Evolutionary conservation across 2,797 vertebrate species (phyloP), one percentile per base, ranked within the genome.

Genomic region (Sebastes kiyomatsui): DNA sequence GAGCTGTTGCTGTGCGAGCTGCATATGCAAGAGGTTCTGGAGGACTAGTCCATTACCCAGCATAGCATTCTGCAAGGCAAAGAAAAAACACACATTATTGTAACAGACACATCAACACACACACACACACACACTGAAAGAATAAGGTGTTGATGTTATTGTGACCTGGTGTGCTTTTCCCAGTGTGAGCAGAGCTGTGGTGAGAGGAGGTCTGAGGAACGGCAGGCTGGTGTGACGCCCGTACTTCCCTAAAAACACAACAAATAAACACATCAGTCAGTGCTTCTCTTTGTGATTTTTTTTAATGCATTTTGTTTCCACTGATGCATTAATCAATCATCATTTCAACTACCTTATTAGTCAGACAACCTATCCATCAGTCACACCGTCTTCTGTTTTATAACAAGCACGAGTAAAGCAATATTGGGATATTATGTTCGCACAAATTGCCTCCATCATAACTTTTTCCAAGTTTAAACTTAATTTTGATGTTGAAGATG

Each of bases 151-250:
- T 20, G 46, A 23, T 52, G 32, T 23, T 23, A 3, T 52, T 30
- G n/a, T 77, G 79, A 99, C 98, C 98, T 98, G 98, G 88, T 98
- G 97, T 49, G 96, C 95, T 95, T 98, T 98, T 90, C 97, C 98
- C 90, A 99, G 69, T 67, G 97, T 98, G 79, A 99, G 89, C 90
- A 99, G 95, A 2, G 97, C 97, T 12, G 98, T 87, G 72, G 96
- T 96, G 82, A 98, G 93, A 22, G 97, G 96, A 28, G 97, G 96
- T 65, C 96, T 92, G 81, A 96, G 93, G 89, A 96, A 96, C 1
- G 96, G 95, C 77, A 96, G 84, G 90, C 87, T 89, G 72, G 84
- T 67, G 84, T 96, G 94, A 76, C 93, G 94, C 5, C 95, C 95
- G 56, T 95, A 96, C 78, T 96, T 96, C 71, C 96, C 96, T 96